These are phyloP conservation scores for Hypomecis punctinalis DNA, from an alignment of 2,888 invertebrate genomes.

Conservation along the genomic window DNA sequence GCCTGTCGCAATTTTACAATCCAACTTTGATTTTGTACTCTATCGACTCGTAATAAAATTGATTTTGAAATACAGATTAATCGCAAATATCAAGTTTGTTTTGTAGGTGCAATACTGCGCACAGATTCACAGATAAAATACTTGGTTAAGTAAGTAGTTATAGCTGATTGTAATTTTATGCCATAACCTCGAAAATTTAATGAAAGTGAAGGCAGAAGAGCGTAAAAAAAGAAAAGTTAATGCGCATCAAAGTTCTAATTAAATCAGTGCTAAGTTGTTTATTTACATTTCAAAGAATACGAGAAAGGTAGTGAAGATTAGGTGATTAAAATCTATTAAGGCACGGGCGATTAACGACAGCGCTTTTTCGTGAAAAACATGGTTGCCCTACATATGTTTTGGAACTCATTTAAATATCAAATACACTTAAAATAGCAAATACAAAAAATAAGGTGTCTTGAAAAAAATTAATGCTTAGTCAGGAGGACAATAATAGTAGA, in stretches of 20 bases:
- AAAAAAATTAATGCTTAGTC: too few species aligned
- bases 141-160: conserved; percentile 35
- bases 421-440: too few species aligned
- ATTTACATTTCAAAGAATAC: conserved; percentile 23
- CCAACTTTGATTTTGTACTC: conserved; percentile 39
- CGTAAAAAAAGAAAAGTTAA: conserved; percentile 51
- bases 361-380: neutral
- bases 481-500: too few species aligned
- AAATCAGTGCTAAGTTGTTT: conserved; percentile 29
- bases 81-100: conserved; percentile 58
- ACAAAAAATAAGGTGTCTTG: too few species aligned
- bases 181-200: conserved; percentile 50
- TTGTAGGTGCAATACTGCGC: conserved; percentile 62
- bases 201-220: conserved; percentile 55
- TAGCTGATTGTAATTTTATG: conserved; percentile 31
- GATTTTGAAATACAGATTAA: conserved; percentile 45
- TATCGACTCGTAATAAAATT: conserved; percentile 47
- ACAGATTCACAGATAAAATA: conserved; percentile 50
- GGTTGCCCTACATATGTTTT: neutral
- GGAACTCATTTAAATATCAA: neutral
- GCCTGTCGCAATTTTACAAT: conserved; percentile 70
- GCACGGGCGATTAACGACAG: neutral
- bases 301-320: conserved; percentile 2
- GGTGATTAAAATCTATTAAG: neutral
- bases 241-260: conserved; percentile 33